A percentile compares a stretch with the other conserved stretches of the same genome.
phyloP scores from a whole-genome alignment of 2,888 invertebrate genomes.

The Drosophila emarginata region DNA sequence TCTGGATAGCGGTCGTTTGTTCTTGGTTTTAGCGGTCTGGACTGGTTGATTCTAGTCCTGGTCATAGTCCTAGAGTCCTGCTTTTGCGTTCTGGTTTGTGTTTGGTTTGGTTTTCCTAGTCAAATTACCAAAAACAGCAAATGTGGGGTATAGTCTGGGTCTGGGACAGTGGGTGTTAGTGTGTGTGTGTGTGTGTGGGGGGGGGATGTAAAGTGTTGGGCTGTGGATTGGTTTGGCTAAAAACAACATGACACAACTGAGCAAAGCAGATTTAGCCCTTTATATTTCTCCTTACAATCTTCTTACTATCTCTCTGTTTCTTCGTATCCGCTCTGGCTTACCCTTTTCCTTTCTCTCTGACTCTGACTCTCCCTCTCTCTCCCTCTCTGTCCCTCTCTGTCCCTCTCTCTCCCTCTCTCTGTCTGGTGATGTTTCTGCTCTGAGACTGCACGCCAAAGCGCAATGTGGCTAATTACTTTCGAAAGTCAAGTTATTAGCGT shows the following conservation, averaged over 20 bases:
- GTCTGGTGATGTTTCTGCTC: neutral
- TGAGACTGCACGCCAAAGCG: slow-evolving; percentile 44
- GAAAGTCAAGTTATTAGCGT: slow-evolving; percentile 78
- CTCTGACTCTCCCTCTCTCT: neutral
- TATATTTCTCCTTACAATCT: slow-evolving; percentile 8
- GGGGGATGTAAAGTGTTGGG: neutral
- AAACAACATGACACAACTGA: slow-evolving; percentile 18
- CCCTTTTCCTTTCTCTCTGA: neutral
- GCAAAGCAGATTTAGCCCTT: slow-evolving; percentile 32
- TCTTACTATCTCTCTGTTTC: neutral
- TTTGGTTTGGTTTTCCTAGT: slow-evolving; percentile 49
- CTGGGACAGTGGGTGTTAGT: neutral
- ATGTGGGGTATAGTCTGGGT: slow-evolving; percentile 15
- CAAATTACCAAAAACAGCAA: slow-evolving; percentile 67
- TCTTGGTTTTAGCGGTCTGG: slow-evolving; percentile 54
- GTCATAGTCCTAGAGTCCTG: slow-evolving; percentile 17
- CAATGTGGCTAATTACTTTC: slow-evolving; percentile 77
- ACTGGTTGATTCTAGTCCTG: neutral
- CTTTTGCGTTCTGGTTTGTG: slow-evolving; percentile 25
- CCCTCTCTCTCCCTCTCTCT: neutral
- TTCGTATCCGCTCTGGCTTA: too few relatives aligned
- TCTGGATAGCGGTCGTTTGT: slow-evolving; percentile 29
- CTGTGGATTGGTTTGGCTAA: neutral
- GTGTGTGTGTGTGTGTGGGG: too few relatives aligned
- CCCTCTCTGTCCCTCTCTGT: neutral